Evolutionary conservation across 2,888 invertebrate species (phyloP), one percentile per base, ranked within the genome.

Genomic region (Drepana falcataria): DNA sequence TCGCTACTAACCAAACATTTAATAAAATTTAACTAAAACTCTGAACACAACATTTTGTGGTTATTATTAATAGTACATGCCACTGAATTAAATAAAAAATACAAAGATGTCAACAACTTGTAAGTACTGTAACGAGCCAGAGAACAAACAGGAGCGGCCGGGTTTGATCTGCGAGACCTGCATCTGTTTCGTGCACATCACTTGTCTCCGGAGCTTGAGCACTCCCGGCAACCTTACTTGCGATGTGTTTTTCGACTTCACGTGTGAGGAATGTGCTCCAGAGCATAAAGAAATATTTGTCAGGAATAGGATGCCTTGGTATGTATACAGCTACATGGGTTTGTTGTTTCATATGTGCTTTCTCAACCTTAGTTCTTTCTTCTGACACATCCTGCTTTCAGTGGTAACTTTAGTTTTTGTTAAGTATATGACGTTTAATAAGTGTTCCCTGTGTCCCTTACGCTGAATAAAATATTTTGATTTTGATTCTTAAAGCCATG

Each of bases 241-340:
- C 6, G 96, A 96, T 88, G 92, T 95, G 2, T 96, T 96, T 78
- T 96, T 95, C 63, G 92, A 93, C 61, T 94, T 94, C 57, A 93
- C 92, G 2, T 96, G 96, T 68, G 79, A 85, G 48, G 92, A 94
- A 56, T 96, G 96, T 71, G 93, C 93, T 2, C 69, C 84, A 0
- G 76, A 80, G 4, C 87, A 87, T 2, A 85, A 83, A 35, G 95
- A 96, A 77, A 71, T 85, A 3, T 93, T 95, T 66, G 75, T 81
- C 3, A 88, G 96, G 4, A 93, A 93, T 53, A 94, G 93, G 71
- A 92, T 96, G 73, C 93, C 95, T 3, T 96, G 96, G 95, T 94
- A 80, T 81, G 78, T 58, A 21, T 33, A 21, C 21, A 21, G 21
- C 21, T 21, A 21, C 21, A 21, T 21, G 21, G 21, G 21, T 21